Percentiles rank a stretch among this genome's conserved stretches.
Evolutionary conservation across 2,113 vertebrate species (phyloP).

Genomic region (Austrofundulus limnaeus): DNA sequence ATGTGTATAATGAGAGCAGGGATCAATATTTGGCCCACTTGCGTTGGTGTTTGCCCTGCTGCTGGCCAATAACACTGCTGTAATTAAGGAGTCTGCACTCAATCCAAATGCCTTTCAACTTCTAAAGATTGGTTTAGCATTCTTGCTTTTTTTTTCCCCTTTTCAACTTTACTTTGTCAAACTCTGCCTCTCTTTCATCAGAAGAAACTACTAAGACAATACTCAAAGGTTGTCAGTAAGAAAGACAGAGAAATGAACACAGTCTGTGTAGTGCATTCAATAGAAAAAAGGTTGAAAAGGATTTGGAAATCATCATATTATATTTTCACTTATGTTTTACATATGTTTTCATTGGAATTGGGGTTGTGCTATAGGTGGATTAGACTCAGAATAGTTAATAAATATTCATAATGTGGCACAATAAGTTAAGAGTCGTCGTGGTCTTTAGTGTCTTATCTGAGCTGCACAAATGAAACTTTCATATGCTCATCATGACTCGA

Average conservation of each 20-base stretch:
- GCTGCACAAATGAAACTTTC: slow-evolving; percentile 42
- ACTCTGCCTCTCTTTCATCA: neutral
- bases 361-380: too few relatives aligned
- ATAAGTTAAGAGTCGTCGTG: slow-evolving; percentile 20
- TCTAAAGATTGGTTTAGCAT: slow-evolving; percentile 25
- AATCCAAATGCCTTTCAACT: slow-evolving; percentile 32
- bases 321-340: too few relatives aligned
- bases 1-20: slow-evolving; percentile 60
- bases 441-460: neutral
- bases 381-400: slow-evolving; percentile 32
- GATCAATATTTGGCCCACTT: slow-evolving; percentile 70
- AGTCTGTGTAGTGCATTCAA: too few relatives aligned
- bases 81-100: slow-evolving; percentile 72
- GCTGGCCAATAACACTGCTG: slow-evolving; percentile 59
- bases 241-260: too few relatives aligned
- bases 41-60: slow-evolving; percentile 38
- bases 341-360: too few relatives aligned
- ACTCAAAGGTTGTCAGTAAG: too few relatives aligned
- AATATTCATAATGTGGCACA: slow-evolving; percentile 43
- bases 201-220: too few relatives aligned
- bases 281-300: too few relatives aligned
- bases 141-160: neutral
- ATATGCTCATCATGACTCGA: slow-evolving; percentile 43
- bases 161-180: neutral
- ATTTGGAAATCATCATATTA: too few relatives aligned